Evolutionary conservation across 2,797 vertebrate species (phyloP).

Genomic region (Peromyscus melanophrys): DNA sequence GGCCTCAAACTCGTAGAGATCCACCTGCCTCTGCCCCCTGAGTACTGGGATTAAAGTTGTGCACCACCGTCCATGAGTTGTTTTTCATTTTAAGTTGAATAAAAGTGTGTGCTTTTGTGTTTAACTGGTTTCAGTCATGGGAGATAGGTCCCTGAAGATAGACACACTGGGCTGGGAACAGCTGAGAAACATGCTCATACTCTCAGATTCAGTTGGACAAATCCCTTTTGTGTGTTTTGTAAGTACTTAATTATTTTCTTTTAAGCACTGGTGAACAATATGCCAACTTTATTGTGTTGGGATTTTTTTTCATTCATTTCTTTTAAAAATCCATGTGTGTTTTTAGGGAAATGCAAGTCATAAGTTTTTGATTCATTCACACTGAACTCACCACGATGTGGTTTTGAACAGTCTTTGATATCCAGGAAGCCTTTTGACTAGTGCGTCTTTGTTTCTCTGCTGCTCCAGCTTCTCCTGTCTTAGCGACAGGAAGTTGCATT

Average conservation of each 20-base stretch:
- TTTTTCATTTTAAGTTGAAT: slow-evolving; percentile 60
- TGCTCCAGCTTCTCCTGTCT: slow-evolving; percentile 3
- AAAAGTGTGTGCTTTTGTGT: slow-evolving; percentile 32
- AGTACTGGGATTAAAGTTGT: background rate
- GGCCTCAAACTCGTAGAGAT: background rate
- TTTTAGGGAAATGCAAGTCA: slow-evolving; percentile 74
- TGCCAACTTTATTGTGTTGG: slow-evolving; percentile 66
- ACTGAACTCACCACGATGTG: slow-evolving; percentile 74
- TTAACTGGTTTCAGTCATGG: slow-evolving; percentile 59
- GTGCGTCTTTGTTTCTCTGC: slow-evolving; percentile 25
- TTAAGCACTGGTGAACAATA: slow-evolving; percentile 54
- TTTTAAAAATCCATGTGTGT: slow-evolving; percentile 68
- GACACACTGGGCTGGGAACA: background rate
- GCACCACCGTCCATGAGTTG: background rate
- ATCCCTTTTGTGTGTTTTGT: slow-evolving; percentile 39
- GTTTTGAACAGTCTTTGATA: slow-evolving; percentile 77
- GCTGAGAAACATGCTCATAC: background rate
- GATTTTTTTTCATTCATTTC: slow-evolving; percentile 29
- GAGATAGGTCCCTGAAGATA: slow-evolving; percentile 37
- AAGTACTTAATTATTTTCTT: slow-evolving; percentile 73
- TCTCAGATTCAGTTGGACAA: background rate
- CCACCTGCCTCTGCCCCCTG: background rate
- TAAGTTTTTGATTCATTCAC: slow-evolving; percentile 81
- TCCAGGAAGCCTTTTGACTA: slow-evolving; percentile 37
- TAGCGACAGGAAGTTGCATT: slow-evolving; percentile 60